Evolutionary conservation across 2,888 invertebrate genomes (phyloP).

Genomic region (Hemaris fuciformis): DNA sequence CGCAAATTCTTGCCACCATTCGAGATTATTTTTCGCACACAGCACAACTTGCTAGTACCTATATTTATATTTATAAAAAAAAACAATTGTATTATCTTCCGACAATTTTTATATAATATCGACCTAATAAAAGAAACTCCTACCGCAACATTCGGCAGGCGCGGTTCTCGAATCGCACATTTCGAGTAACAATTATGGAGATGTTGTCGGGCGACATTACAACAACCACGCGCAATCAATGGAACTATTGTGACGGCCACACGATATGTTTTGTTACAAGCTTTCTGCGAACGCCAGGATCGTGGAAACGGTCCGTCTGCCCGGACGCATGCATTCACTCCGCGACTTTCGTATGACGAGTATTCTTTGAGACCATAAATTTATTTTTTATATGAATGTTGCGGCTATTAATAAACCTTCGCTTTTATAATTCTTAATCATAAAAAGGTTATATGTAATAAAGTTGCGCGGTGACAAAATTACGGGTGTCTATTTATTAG

Average conservation of each 20-base stretch:
- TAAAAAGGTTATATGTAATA: too few species aligned
- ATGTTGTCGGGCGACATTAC: background rate
- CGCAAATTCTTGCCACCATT: too few species aligned
- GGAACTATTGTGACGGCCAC: conserved; percentile 37
- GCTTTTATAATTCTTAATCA: too few species aligned
- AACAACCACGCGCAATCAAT: conserved; percentile 19
- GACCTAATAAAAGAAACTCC: background rate
- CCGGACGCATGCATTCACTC: background rate
- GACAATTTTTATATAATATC: background rate
- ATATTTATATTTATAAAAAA: too few species aligned
- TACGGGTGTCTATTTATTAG: too few species aligned
- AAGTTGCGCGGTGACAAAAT: too few species aligned
- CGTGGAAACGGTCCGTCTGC: conserved; percentile 35
- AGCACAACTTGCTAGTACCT: too few species aligned
- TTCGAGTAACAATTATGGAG: background rate
- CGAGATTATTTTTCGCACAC: too few species aligned
- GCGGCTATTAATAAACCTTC: too few species aligned
- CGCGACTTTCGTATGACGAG: background rate
- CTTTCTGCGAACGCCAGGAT: conserved; percentile 41
- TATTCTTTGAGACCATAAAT: too few species aligned
- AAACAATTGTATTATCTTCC: background rate
- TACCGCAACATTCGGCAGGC: background rate
- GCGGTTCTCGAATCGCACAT: background rate
- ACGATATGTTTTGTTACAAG: conserved; percentile 44
- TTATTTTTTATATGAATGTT: too few species aligned